Base-by-base conservation (phyloP, 2,888 invertebrate genomes). In the Steromphala cineraria region DNA sequence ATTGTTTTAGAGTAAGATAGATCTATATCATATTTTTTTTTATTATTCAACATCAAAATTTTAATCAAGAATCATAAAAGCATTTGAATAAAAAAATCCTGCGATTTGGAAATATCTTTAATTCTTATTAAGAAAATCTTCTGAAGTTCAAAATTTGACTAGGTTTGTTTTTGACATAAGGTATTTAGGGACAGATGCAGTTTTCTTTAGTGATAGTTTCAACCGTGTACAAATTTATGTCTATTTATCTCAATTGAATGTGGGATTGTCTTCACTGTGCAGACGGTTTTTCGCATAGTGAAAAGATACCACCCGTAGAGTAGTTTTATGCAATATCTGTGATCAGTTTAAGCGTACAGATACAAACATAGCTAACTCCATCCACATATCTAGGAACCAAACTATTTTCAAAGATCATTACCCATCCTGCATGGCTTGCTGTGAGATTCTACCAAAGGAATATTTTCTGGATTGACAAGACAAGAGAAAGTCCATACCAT, bases 241-340 rank as follows among this genome's bases (percentile, higher is more conserved):
- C 28, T 28, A 19, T 28, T 28, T 62, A 62, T 62, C 28, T 62
- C 24, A 13, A 62, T 62, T 62, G 24, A 62, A 24, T 17, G 17
- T 62, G 28, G 28, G 28, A 62, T 28, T 62, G 28, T 62, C 28
- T 62, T 62, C 7, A 24, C 24, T 62, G 62, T 62, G 62, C 62
- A 62, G 24, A 15, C n/a, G 24, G 24, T 24, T 62, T 62, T 62
- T 62, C 17, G 15, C 15, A 24, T 5, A 19, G 10, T 15, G 10
- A 13, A 28, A 62, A 62, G 28, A 28, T 15, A 13, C 10, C 62
- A 24, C 28, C 28, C 28, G 8, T 62, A 28, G 17, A 24, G 28
- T 62, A 21, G 62, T 62, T 62, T 56, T 28, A 62, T 62, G 62
- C 62, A 62, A 28, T 62, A 62, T 62, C 62, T 62, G 62, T 62